Percentiles rank a stretch among this genome's conserved stretches.
Conservation (phyloP, 1,140 invertebrate genomes). For the Lethrus apterus region DNA sequence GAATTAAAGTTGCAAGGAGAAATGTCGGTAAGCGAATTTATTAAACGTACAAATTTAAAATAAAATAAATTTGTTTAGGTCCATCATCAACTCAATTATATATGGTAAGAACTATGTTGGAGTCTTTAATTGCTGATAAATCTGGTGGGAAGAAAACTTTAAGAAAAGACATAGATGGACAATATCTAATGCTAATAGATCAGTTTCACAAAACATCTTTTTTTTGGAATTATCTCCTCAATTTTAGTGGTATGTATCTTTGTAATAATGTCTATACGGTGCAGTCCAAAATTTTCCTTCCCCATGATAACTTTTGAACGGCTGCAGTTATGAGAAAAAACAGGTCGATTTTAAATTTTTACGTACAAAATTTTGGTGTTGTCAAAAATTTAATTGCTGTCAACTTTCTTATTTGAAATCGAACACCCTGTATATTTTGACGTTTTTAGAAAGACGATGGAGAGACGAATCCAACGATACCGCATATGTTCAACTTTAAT, state of each 20-base stretch:
- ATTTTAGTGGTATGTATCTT: slow-evolving; percentile 74
- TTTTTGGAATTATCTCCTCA: slow-evolving; percentile 92
- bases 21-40: slow-evolving; percentile 76
- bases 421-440: too few species aligned
- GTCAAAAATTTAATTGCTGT: not conserved
- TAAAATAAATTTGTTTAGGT: slow-evolving; percentile 44
- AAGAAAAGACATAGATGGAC: slow-evolving; percentile 92
- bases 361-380: too few species aligned
- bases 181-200: slow-evolving; percentile 87
- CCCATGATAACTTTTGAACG: too few species aligned
- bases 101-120: slow-evolving; percentile 98
- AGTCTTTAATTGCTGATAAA: slow-evolving; percentile 95
- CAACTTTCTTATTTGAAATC: too few species aligned
- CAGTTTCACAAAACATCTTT: slow-evolving; percentile 94
- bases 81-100: slow-evolving; percentile 92
- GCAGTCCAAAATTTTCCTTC: too few species aligned
- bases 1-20: slow-evolving; percentile 84
- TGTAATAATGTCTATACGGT: too few species aligned
- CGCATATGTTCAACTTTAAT: too few species aligned
- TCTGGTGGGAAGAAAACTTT: slow-evolving; percentile 90
- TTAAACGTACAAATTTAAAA: too few species aligned
- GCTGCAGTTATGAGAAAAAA: too few species aligned
- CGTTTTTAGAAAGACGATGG: not conserved
- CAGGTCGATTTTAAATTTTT: too few species aligned
- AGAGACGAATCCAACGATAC: too few species aligned